Conservation (phyloP, 2,113 vertebrate species). For the Felis catus region DNA sequence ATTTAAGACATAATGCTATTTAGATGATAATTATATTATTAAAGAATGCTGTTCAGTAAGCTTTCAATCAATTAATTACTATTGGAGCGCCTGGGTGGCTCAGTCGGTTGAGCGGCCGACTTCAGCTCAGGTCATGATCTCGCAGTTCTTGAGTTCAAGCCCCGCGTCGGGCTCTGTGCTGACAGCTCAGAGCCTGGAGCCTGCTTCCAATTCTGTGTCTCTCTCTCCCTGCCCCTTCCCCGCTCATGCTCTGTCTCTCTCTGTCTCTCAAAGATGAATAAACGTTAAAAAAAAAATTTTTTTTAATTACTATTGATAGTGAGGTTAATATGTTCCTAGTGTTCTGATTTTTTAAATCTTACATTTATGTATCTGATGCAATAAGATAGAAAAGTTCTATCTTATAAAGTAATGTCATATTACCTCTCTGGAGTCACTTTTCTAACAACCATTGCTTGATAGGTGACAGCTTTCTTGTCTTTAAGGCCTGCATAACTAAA, state of each 20-base stretch:
- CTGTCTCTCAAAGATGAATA: too few species aligned
- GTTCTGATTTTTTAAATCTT: not conserved
- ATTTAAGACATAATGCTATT: not conserved
- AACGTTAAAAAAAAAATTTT: too few species aligned
- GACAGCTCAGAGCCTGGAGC: too few species aligned
- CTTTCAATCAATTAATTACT: not conserved
- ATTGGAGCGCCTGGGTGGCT: not conserved
- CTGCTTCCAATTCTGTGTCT: too few species aligned
- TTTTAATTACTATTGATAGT: not conserved
- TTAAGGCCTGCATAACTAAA: constrained; percentile 98
- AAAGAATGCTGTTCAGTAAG: not conserved
- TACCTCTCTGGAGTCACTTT: constrained; percentile 94
- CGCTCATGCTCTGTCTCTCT: too few species aligned
- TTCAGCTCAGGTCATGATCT: too few species aligned
- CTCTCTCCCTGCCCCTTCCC: too few species aligned
- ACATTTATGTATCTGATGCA: not conserved
- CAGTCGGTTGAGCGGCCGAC: too few species aligned
- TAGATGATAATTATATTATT: not conserved
- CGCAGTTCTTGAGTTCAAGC: too few species aligned
- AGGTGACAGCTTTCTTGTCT: constrained; percentile 96
- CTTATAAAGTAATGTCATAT: not conserved
- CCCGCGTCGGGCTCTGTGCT: too few species aligned
- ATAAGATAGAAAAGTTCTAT: not conserved
- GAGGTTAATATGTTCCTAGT: not conserved
- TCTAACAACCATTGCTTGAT: constrained; percentile 95